Percentiles rank a stretch among this genome's conserved stretches.
These are phyloP conservation scores for Melanotaenia parkinsoni DNA, from an alignment of 2,797 vertebrate species.

Conservation along the genomic window DNA sequence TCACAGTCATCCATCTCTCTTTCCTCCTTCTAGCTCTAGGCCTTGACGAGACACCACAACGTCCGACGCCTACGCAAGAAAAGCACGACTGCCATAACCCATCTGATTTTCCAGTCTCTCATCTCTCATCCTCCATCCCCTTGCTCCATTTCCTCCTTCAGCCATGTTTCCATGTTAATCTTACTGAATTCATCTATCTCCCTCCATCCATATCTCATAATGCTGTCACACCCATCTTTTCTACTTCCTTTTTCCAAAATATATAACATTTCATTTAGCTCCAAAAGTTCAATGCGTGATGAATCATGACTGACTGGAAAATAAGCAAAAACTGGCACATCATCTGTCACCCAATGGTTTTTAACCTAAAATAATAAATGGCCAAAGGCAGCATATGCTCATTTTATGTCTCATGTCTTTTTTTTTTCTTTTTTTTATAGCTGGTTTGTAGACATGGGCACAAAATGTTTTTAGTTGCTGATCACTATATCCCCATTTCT, in stretches of 20 bases:
- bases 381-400: too few species aligned
- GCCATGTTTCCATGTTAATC: constrained; percentile 32
- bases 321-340: too few species aligned
- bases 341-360: too few species aligned
- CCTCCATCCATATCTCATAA: constrained; percentile 17
- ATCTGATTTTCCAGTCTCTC: constrained; percentile 48
- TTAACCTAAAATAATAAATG: too few species aligned
- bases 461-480: too few species aligned
- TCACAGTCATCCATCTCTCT: constrained; percentile 33
- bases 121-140: constrained; percentile 31
- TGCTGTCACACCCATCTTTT: constrained; percentile 20
- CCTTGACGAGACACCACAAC: constrained; percentile 47
- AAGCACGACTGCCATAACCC: constrained; percentile 38
- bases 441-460: too few species aligned
- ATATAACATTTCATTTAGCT: too few species aligned
- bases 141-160: constrained; percentile 29
- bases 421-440: too few species aligned
- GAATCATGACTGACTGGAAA: too few species aligned
- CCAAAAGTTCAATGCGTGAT: too few species aligned
- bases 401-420: too few species aligned
- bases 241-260: background rate
- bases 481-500: too few species aligned
- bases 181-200: constrained; percentile 40
- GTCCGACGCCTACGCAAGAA: constrained; percentile 59
- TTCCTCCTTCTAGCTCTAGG: constrained; percentile 42